A percentile compares a stretch with the other conserved stretches of the same genome.
Conservation (phyloP, 2,113 vertebrate species). For the Chloebia gouldiae region DNA sequence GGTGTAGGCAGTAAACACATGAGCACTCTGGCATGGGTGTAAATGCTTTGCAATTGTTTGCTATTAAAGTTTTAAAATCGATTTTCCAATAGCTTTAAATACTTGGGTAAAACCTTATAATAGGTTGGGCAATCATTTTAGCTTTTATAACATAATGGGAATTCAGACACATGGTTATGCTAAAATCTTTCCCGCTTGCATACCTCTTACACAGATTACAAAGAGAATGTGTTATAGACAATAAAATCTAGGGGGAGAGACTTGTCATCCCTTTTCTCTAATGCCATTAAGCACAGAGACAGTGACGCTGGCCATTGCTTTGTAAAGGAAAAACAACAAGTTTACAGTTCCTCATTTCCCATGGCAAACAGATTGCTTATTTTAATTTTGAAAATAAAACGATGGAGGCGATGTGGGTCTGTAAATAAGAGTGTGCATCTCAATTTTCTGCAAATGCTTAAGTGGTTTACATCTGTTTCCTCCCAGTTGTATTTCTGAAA, state of each 20-base stretch:
- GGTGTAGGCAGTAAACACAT: neutral
- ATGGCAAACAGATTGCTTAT: slow-evolving; percentile 82
- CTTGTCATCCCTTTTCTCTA: slow-evolving; percentile 58
- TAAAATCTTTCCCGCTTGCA: slow-evolving; percentile 66
- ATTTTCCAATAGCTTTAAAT: slow-evolving; percentile 63
- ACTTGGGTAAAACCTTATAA: slow-evolving; percentile 64
- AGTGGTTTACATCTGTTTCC: slow-evolving; percentile 86
- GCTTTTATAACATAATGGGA: slow-evolving; percentile 60
- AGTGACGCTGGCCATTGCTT: slow-evolving; percentile 55
- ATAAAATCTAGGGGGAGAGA: slow-evolving; percentile 64
- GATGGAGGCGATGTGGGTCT: slow-evolving; percentile 75
- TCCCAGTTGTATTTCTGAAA: slow-evolving; percentile 87
- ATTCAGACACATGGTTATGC: slow-evolving; percentile 57
- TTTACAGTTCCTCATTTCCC: slow-evolving; percentile 78
- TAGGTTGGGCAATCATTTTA: slow-evolving; percentile 59
- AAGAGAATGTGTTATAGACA: slow-evolving; percentile 65
- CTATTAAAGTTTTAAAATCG: slow-evolving; percentile 36
- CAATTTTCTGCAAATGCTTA: slow-evolving; percentile 85
- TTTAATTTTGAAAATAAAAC: slow-evolving; percentile 82
- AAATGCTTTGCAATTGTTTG: slow-evolving; percentile 5
- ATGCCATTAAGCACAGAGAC: slow-evolving; percentile 71
- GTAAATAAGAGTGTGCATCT: slow-evolving; percentile 85
- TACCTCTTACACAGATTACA: slow-evolving; percentile 65
- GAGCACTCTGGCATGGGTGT: neutral
- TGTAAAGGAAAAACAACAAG: slow-evolving; percentile 73